These are phyloP conservation scores for Drosophila maculinotata DNA, from an alignment of 2,888 invertebrate species.

Conservation along the genomic window DNA sequence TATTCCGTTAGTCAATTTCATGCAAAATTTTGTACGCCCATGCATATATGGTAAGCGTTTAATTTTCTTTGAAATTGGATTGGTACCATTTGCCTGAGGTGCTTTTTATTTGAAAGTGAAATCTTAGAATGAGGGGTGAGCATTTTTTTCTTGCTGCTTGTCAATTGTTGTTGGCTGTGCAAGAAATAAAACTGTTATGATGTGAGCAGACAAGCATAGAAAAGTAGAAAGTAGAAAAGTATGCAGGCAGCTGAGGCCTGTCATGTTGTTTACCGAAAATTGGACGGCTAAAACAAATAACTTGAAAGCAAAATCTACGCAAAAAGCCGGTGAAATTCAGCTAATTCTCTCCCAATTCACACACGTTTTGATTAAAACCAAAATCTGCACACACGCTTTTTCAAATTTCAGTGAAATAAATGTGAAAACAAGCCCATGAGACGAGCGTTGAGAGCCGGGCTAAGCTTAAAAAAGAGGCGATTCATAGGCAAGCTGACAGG, in stretches of 20 bases:
- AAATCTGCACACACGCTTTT: constrained; percentile 41
- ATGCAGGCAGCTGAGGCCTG: constrained; percentile 35
- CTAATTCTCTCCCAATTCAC: constrained; percentile 67
- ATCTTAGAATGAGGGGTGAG: constrained; percentile 2
- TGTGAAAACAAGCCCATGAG: constrained; percentile 53
- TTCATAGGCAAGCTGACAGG: constrained; percentile 57
- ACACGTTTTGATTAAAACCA: constrained; percentile 46
- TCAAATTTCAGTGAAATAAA: constrained; percentile 67
- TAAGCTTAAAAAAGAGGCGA: constrained; percentile 67
- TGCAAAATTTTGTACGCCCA: constrained; percentile 36
- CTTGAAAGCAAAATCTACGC: constrained; percentile 60
- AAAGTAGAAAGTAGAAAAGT: constrained; percentile 34
- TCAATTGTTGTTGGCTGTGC: constrained; percentile 41
- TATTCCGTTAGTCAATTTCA: constrained; percentile 31
- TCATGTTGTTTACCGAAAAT: constrained; percentile 66
- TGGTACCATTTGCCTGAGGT: constrained; percentile 37
- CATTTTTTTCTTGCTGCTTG: constrained; percentile 8
- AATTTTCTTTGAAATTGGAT: constrained; percentile 62
- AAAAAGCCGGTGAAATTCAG: constrained; percentile 58
- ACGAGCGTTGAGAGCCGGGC: constrained; percentile 36
- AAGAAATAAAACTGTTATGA: constrained; percentile 9
- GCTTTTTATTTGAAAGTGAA: constrained; percentile 29
- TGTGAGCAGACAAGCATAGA: constrained; percentile 6
- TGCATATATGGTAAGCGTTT: constrained; percentile 35
- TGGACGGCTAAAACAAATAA: constrained; percentile 62